These are phyloP conservation scores for Saccopteryx leptura DNA, from an alignment of 2,113 vertebrate species.

Conservation along the genomic window DNA sequence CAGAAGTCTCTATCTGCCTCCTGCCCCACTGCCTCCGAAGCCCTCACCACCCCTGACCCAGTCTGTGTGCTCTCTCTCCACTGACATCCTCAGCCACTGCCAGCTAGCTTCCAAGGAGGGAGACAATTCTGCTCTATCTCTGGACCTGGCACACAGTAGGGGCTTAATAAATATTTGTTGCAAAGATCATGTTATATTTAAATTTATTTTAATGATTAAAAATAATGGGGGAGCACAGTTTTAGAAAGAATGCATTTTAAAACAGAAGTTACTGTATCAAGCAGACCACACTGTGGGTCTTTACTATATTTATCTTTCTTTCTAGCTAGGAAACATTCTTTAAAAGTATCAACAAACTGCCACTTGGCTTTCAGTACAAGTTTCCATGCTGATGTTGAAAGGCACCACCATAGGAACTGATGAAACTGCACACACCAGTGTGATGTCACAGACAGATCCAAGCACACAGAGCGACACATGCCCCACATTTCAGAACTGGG, in stretches of 20 bases:
- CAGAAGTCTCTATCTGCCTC: neutral
- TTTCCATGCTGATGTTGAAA: neutral
- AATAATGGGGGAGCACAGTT: neutral
- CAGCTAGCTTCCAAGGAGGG: neutral
- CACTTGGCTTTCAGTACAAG: neutral
- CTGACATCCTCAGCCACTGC: neutral
- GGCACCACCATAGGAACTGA: neutral
- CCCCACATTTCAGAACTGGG: neutral
- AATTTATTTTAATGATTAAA: conserved; percentile 29
- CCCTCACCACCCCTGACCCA: neutral
- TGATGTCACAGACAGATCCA: neutral
- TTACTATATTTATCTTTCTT: neutral
- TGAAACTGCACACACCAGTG: neutral
- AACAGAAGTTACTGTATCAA: conserved; percentile 30
- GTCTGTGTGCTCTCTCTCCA: neutral
- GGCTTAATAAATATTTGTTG: neutral
- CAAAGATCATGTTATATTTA: neutral
- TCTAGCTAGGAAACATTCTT: conserved; percentile 16
- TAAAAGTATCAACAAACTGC: conserved; percentile 34
- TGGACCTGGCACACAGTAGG: neutral
- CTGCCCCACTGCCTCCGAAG: conserved; percentile 21
- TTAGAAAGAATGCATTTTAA: conserved; percentile 52
- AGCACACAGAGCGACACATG: neutral
- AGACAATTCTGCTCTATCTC: neutral
- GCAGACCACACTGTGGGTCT: neutral